A percentile compares a stretch with the other conserved stretches of the same genome.
phyloP scores from a whole-genome alignment of 2,888 invertebrate genomes.

The Lydus trimaculatus region DNA sequence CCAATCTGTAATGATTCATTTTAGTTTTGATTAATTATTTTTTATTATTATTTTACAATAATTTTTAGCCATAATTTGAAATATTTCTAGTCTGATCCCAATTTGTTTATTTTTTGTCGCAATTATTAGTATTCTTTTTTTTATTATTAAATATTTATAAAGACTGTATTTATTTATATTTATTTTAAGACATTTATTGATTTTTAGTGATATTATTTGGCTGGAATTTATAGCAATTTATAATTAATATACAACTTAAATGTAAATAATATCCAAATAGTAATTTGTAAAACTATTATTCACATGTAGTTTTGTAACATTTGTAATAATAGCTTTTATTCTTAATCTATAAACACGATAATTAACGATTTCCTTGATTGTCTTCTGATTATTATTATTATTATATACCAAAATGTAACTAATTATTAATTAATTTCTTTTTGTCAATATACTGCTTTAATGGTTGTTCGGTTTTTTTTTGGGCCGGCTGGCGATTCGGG shows the following conservation, averaged over 20 bases:
- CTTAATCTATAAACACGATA: not conserved
- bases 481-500: too few relatives aligned
- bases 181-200: conserved; percentile 35
- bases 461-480: not conserved
- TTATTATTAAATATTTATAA: conserved; percentile 21
- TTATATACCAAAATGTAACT: conserved; percentile 12
- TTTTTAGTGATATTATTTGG: conserved; percentile 41
- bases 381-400: conserved; percentile 8
- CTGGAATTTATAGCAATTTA: conserved; percentile 32
- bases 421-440: conserved; percentile 18
- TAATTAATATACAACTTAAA: conserved; percentile 28
- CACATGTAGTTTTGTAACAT: conserved; percentile 43
- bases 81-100: conserved; percentile 24
- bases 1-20: conserved; percentile 13
- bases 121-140: conserved; percentile 25
- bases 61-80: conserved; percentile 21
- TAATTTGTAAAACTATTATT: conserved; percentile 27
- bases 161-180: conserved; percentile 40
- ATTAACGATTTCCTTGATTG: conserved; percentile 3
- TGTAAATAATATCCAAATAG: conserved; percentile 35
- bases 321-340: conserved; percentile 37
- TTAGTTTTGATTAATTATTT: not conserved
- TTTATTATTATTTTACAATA: conserved; percentile 5
- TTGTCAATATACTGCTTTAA: conserved; percentile 34
- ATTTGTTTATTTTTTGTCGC: conserved; percentile 20